Conservation (phyloP, 1,140 invertebrate genomes). For the Zaprionus africanus region DNA sequence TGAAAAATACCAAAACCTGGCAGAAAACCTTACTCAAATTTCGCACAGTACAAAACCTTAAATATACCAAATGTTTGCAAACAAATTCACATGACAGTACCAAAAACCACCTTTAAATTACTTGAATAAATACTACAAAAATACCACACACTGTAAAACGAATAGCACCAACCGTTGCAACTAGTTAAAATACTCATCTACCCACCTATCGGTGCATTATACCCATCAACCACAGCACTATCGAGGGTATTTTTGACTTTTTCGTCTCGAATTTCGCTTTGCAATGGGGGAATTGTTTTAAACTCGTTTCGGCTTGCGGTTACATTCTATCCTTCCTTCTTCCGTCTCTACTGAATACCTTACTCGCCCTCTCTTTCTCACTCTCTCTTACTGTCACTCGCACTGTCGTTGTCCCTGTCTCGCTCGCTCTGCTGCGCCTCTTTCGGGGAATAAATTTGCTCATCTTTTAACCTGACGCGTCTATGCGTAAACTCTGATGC, state of each 20-base stretch:
- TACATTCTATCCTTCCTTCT: background rate
- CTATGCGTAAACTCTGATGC: conserved; percentile 34
- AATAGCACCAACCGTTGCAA: too few species aligned
- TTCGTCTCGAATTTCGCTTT: background rate
- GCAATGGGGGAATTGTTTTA: background rate
- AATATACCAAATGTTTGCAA: too few species aligned
- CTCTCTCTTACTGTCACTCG: background rate
- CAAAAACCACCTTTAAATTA: too few species aligned
- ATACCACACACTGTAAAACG: background rate
- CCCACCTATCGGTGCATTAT: background rate
- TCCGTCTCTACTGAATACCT: background rate
- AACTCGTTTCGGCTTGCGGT: conserved; percentile 7
- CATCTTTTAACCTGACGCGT: conserved; percentile 17
- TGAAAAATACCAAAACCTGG: too few species aligned
- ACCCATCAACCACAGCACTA: background rate
- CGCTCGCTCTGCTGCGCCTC: background rate
- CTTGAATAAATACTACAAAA: background rate
- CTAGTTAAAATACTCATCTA: too few species aligned
- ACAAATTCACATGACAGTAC: too few species aligned
- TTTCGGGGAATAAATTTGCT: conserved; percentile 25
- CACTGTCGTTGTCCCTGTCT: background rate
- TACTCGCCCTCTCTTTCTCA: background rate
- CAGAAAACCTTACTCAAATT: too few species aligned
- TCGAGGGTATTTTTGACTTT: background rate
- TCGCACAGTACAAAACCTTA: too few species aligned